These are phyloP conservation scores for Dendrocopos noguchii DNA, from an alignment of 2,113 vertebrate species.

Conservation along the genomic window DNA sequence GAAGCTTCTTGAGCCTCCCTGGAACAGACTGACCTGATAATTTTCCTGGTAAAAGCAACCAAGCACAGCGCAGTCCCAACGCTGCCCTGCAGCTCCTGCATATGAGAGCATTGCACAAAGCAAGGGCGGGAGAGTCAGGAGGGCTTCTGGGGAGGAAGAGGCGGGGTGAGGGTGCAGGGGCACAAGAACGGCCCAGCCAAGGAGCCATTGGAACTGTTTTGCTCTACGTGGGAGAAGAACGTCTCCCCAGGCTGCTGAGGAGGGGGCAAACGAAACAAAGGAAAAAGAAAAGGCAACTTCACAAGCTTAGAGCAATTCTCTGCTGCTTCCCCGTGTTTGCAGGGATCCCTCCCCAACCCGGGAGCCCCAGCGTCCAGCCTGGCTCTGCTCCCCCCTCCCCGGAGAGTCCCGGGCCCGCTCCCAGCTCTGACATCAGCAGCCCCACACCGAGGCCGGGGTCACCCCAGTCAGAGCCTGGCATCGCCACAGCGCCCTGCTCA, in stretches of 20 bases:
- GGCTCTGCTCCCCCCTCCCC: not conserved
- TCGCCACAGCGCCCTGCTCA: conserved; percentile 26
- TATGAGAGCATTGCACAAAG: not conserved
- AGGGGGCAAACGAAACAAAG: fast-evolving
- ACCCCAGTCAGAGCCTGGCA: not conserved
- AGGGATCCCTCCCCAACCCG: not conserved
- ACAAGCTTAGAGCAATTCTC: not conserved
- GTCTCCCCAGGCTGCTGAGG: not conserved
- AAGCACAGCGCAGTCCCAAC: fast-evolving
- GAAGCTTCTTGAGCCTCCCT: not conserved
- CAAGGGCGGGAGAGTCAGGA: not conserved
- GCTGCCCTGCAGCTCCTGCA: not conserved
- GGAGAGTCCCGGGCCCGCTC: not conserved
- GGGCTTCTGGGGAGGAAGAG: not conserved
- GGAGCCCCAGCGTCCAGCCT: not conserved
- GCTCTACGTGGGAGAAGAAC: not conserved
- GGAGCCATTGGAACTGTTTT: fast-evolving
- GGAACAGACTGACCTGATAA: not conserved
- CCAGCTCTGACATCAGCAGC: not conserved
- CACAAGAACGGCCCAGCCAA: fast-evolving
- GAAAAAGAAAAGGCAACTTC: not conserved
- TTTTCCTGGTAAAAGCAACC: not conserved
- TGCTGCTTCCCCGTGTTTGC: fast-evolving
- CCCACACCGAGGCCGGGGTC: not conserved
- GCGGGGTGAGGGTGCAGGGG: not conserved